Evolutionary conservation across 2,113 vertebrate genomes (phyloP).

Genomic region (Alethe castanea): DNA sequence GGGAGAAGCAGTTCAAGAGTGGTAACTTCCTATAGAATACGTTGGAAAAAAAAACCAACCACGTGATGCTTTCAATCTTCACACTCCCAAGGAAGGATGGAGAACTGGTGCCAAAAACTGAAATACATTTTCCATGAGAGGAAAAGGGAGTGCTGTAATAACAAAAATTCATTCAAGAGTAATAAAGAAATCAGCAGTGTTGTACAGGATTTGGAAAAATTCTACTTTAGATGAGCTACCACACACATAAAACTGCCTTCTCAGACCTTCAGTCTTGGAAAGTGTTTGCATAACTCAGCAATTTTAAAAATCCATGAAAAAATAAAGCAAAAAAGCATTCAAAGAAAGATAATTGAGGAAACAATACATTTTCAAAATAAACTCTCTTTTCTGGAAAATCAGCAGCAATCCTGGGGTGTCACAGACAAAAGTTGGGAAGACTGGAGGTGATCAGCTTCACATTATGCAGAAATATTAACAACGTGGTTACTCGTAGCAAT

Average conservation of each 20-base stretch:
- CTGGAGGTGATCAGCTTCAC: background rate
- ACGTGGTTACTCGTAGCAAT: background rate
- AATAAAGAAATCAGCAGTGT: constrained; percentile 20
- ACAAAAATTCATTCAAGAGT: background rate
- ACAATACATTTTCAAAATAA: background rate
- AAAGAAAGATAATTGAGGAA: background rate
- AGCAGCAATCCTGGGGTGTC: background rate
- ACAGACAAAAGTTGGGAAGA: background rate
- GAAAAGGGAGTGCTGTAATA: constrained; percentile 61
- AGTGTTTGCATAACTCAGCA: background rate
- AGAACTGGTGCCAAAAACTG: constrained; percentile 45
- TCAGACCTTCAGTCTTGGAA: background rate
- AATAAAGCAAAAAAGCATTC: background rate
- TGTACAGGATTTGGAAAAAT: background rate
- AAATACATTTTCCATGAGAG: constrained; percentile 66
- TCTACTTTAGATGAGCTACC: background rate
- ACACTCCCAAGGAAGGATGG: constrained; percentile 25
- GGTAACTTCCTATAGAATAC: background rate
- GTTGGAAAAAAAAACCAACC: background rate
- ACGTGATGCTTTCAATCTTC: background rate
- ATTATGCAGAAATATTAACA: background rate
- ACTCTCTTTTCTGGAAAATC: background rate
- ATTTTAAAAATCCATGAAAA: background rate
- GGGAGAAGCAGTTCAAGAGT: background rate
- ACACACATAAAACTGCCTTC: background rate